These are phyloP conservation scores for Hermaeophaga mercurialis DNA, from an alignment of 2,888 invertebrate species.

Conservation along the genomic window DNA sequence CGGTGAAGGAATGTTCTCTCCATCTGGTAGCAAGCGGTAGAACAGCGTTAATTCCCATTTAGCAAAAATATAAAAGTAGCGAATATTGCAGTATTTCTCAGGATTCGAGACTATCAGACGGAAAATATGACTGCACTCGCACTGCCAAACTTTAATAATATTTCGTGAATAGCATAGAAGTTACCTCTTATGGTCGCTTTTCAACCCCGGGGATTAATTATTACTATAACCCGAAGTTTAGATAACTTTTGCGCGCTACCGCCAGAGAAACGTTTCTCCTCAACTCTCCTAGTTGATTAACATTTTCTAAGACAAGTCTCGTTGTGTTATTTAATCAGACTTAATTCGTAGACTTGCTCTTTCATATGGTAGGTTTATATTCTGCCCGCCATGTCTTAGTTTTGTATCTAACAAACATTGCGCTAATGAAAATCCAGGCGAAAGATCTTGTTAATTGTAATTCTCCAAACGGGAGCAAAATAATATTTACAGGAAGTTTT, in stretches of 20 bases:
- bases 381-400: constrained; percentile 1
- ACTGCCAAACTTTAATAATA: constrained; percentile 39
- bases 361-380: constrained; percentile 4
- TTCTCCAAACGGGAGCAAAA: no score
- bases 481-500: no score
- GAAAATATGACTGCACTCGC: constrained; percentile 38
- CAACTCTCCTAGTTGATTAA: constrained; percentile 23
- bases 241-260: constrained; percentile 24
- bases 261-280: constrained; percentile 9
- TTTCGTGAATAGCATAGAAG: constrained; percentile 38
- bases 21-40: constrained; percentile 29
- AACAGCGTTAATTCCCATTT: constrained; percentile 7
- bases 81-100: constrained; percentile 16
- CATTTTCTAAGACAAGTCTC: constrained; percentile 13
- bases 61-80: constrained; percentile 19
- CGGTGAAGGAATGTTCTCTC: constrained; percentile 23
- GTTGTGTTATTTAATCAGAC: constrained; percentile 17
- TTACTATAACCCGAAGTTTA: constrained; percentile 27
- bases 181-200: constrained; percentile 36
- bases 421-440: not conserved
- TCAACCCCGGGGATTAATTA: constrained; percentile 34
- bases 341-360: constrained; percentile 11
- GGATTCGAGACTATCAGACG: constrained; percentile 36
- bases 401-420: constrained; percentile 8
- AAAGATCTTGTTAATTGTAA: not conserved